Evolutionary conservation across 2,113 vertebrate genomes (phyloP), one percentile per base, ranked within the genome.

Genomic region (Toxotes jaculatrix): DNA sequence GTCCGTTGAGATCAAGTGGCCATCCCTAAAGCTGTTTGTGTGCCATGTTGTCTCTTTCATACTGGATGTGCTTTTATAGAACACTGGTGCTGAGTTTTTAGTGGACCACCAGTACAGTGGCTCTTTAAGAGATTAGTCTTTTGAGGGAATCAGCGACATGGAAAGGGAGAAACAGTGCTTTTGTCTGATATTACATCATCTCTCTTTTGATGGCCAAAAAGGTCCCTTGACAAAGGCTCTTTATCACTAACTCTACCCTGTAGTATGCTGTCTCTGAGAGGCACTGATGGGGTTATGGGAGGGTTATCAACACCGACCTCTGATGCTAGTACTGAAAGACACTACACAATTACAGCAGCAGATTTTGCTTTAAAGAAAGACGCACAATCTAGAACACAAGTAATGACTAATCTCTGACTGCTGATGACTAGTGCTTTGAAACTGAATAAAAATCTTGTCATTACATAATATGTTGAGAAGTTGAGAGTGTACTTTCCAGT

Each of bases 181-280:
- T 79, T 83, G 79, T 89, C 75, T 13, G 57, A 82, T 85, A 84
- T 94, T 85, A 89, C 91, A 85, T 93, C 91, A 93, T 88, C 79
- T 82, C 68, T 80, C 86, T 45, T 94, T 87, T 90, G 88, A 90
- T 86, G 85, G 79, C 72, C 86, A 79, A 89, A 91, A 90, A 75
- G 85, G 76, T 70, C 74, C 56, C 14, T 53, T 80, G 53, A 94
- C 93, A 93, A 93, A 86, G 91, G 74, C 83, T 89, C 91, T 90
- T 93, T 94, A 83, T 89, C 61, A 83, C 85, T 34, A 67, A 69
- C 43, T 55, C 77, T 23, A 70, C 73, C 62, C 75, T 68, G 70
- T 59, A 80, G 70, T 61, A 73, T 63, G 79, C 70, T n/a, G 75
- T 86, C 90, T 89, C 82, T 73, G 75, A 80, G 81, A 82, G 88